phyloP scores from a whole-genome alignment of 2,888 invertebrate genomes.

The Ferrisia virgata region DNA sequence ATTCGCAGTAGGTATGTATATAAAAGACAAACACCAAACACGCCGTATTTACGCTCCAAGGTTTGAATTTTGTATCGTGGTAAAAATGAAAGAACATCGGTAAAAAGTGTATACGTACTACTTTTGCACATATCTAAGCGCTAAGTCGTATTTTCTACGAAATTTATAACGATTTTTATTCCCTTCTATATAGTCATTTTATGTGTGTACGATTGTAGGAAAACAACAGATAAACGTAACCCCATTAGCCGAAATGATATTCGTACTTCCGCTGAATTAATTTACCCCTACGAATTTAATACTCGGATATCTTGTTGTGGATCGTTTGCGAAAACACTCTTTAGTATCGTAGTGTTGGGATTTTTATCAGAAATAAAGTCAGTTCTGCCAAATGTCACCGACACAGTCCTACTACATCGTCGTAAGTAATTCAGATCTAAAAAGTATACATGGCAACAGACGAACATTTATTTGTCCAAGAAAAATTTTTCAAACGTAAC shows the following conservation, averaged over 20 bases:
- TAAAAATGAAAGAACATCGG: neutral
- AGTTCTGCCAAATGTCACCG: neutral
- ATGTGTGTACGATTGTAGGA: neutral
- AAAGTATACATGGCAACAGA: neutral
- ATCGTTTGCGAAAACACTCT: neutral
- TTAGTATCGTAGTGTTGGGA: neutral
- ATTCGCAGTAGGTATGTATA: neutral
- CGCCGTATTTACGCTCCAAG: slow-evolving; percentile 18
- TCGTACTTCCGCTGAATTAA: slow-evolving; percentile 22
- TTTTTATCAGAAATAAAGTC: neutral
- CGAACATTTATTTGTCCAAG: neutral
- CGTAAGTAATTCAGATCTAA: neutral
- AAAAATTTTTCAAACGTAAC: neutral
- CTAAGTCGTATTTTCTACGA: neutral
- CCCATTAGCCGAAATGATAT: slow-evolving; percentile 18
- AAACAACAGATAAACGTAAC: slow-evolving; percentile 22
- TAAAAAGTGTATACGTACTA: neutral
- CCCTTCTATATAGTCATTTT: neutral
- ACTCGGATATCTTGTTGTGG: neutral
- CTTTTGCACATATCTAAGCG: neutral
- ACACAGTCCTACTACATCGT: neutral
- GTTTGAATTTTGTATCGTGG: neutral
- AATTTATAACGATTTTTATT: slow-evolving; percentile 21
- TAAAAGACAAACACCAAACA: neutral
- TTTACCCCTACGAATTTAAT: neutral